These are phyloP conservation scores for Meganola albula DNA, from an alignment of 2,888 invertebrate genomes.

Conservation along the genomic window DNA sequence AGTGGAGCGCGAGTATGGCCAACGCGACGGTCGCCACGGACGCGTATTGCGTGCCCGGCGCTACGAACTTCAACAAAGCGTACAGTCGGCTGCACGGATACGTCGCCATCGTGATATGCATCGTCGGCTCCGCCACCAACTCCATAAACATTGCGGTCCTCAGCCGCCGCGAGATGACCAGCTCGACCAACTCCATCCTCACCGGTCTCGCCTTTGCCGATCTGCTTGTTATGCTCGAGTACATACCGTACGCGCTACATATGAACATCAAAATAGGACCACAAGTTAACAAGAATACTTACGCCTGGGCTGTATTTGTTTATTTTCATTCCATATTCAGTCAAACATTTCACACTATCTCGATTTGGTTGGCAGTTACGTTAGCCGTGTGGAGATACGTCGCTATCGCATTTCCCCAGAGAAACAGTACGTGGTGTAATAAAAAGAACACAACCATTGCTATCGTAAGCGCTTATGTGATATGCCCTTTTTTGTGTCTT, in stretches of 20 bases:
- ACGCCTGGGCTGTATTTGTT: slow-evolving; percentile 90
- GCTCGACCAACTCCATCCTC: slow-evolving; percentile 94
- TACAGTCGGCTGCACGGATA: slow-evolving; percentile 90
- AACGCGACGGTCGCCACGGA: slow-evolving; percentile 63
- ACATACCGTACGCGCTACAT: slow-evolving; percentile 92
- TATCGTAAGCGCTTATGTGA: slow-evolving; percentile 86
- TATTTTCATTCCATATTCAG: slow-evolving; percentile 93
- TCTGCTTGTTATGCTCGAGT: slow-evolving; percentile 95
- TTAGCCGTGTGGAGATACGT: slow-evolving; percentile 96
- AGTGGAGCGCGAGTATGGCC: slow-evolving; percentile 53
- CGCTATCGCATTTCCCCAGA: slow-evolving; percentile 89
- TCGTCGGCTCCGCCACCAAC: slow-evolving; percentile 93
- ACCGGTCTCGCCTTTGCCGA: slow-evolving; percentile 95
- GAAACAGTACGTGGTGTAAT: slow-evolving; percentile 89
- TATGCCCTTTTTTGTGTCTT: slow-evolving; percentile 89
- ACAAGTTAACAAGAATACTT: slow-evolving; percentile 74
- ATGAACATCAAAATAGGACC: slow-evolving; percentile 82
- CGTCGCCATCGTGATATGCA: slow-evolving; percentile 89
- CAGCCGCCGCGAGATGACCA: slow-evolving; percentile 92
- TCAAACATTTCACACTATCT: slow-evolving; percentile 92
- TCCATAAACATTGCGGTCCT: slow-evolving; percentile 94
- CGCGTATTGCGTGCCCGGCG: slow-evolving; percentile 75
- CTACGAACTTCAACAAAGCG: slow-evolving; percentile 78
- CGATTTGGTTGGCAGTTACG: slow-evolving; percentile 94
- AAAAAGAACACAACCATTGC: slow-evolving; percentile 86